Percentiles rank a stretch among this genome's conserved stretches.
Evolutionary conservation across 2,113 vertebrate species (phyloP).

Genomic region (Oxyura jamaicensis): DNA sequence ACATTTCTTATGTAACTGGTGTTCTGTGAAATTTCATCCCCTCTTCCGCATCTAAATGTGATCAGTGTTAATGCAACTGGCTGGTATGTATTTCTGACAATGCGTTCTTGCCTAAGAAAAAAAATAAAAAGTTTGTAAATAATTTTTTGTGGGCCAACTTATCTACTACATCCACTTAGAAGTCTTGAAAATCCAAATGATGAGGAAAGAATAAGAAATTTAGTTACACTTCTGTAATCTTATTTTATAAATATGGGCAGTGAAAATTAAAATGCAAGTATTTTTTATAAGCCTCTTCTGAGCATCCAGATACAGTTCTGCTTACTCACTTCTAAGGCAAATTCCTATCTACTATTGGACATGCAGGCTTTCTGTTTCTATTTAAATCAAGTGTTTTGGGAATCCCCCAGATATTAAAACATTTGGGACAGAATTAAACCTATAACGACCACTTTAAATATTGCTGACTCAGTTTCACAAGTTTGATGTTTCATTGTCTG

Average conservation of each 20-base stretch:
- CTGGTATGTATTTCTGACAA: background rate
- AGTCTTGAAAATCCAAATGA: slow-evolving; percentile 7
- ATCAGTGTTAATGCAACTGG: background rate
- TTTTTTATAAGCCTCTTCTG: background rate
- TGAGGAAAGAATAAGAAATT: background rate
- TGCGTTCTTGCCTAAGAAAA: background rate
- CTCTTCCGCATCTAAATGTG: background rate
- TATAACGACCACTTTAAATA: background rate
- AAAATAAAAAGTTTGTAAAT: background rate
- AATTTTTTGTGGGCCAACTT: background rate
- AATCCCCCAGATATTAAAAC: background rate
- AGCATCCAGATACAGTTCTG: background rate
- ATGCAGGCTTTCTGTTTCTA: background rate
- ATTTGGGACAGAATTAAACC: background rate
- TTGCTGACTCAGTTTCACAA: background rate
- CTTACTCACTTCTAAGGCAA: background rate
- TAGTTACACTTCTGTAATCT: background rate
- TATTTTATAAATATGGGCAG: background rate
- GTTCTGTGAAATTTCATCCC: background rate
- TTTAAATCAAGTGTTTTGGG: background rate
- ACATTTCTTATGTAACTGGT: background rate
- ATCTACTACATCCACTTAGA: background rate
- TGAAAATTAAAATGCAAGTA: background rate
- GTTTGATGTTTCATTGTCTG: background rate
- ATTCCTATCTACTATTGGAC: background rate